Percentiles rank a stretch among this genome's conserved stretches.
These are phyloP conservation scores for Adelognathus sp. DNA, from an alignment of 2,888 invertebrate species.

Conservation along the genomic window DNA sequence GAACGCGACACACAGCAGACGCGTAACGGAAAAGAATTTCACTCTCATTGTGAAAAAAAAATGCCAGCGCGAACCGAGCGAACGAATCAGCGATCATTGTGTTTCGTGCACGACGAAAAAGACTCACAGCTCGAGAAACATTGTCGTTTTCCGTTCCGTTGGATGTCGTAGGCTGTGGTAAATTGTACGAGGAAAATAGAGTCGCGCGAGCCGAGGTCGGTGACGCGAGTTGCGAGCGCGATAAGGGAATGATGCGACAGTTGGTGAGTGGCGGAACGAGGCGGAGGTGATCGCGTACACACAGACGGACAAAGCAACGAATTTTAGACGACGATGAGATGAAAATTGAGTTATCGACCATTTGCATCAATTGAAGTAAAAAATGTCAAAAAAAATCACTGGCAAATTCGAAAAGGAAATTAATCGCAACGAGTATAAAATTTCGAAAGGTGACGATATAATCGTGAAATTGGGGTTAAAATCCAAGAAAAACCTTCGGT, in stretches of 20 bases:
- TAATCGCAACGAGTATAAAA: slow-evolving; percentile 15
- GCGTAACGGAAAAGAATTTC: not conserved
- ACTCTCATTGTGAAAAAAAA: not conserved
- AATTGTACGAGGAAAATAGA: not conserved
- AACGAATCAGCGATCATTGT: not conserved
- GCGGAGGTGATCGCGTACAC: too few relatives aligned
- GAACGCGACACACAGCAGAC: not conserved
- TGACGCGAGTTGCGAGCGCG: not conserved
- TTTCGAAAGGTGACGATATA: too few relatives aligned
- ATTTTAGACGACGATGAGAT: not conserved
- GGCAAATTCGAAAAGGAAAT: too few relatives aligned
- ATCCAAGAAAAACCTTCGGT: not conserved
- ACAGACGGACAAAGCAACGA: not conserved
- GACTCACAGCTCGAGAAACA: slow-evolving; percentile 42
- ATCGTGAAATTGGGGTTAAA: not conserved
- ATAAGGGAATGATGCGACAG: not conserved
- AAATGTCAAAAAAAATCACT: too few relatives aligned
- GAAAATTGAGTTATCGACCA: too few relatives aligned
- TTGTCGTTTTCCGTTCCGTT: slow-evolving; percentile 10
- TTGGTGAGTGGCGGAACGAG: not conserved
- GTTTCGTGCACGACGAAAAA: not conserved
- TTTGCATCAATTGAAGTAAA: too few relatives aligned
- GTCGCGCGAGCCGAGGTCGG: slow-evolving; percentile 13
- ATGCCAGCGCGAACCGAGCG: not conserved
- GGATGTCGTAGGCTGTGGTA: slow-evolving; percentile 26